phyloP scores from a whole-genome alignment of 2,113 vertebrate genomes.

The Gila orcuttii region DNA sequence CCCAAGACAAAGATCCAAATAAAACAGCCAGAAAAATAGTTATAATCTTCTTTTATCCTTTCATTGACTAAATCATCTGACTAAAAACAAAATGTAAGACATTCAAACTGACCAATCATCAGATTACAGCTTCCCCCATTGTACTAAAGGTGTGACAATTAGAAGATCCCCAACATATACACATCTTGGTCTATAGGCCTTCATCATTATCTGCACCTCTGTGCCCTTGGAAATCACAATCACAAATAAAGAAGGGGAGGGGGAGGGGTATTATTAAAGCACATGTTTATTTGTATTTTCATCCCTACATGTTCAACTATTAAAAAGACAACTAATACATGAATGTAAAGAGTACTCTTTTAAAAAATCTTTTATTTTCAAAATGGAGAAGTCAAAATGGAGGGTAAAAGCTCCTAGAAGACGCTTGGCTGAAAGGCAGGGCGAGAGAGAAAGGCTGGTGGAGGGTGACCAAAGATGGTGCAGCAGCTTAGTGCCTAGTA shows the following conservation, averaged over 20 bases:
- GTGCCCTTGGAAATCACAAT: background rate
- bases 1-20: background rate
- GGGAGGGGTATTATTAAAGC: no score
- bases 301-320: no score
- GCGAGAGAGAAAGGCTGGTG: no score
- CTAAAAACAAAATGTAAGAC: background rate
- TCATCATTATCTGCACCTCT: background rate
- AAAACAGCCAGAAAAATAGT: background rate
- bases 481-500: background rate
- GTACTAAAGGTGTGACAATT: background rate
- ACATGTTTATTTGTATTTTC: no score
- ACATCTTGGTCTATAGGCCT: background rate
- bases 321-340: no score
- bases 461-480: background rate
- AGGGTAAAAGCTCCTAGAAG: slow-evolving; percentile 42
- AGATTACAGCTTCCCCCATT: no score
- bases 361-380: no score
- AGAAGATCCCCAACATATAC: background rate
- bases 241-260: no score
- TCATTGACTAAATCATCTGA: background rate
- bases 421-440: no score
- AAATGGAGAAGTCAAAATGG: slow-evolving; percentile 48
- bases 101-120: background rate
- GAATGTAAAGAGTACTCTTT: no score
- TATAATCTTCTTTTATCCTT: background rate